Base-by-base conservation (phyloP, 2,113 vertebrate genomes). In the Harpagus bidentatus region DNA sequence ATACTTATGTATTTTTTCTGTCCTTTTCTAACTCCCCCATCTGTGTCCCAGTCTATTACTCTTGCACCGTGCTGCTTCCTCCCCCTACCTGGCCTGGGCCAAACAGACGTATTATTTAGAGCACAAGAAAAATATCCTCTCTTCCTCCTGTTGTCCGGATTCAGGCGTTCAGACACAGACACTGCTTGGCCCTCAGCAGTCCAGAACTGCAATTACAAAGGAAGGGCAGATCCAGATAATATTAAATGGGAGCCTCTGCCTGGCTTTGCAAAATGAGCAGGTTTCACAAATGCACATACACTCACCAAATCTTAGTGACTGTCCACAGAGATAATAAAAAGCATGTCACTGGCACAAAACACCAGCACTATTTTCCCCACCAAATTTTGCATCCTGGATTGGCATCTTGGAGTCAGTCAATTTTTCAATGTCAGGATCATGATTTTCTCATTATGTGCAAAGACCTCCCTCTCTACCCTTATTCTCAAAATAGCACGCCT, bases 1-100 rank as follows among this genome's bases (percentile, higher is more conserved):
- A 53, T 5, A 45, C 0, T 0, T 16, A 26, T 2, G 0, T 10
- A 2, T 17, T 29, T 76, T 45, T 72, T 38, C 61, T 85, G 52
- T 56, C 36, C 62, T 53, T 80, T 53, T 26, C 36, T n/a, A 58
- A 53, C 59, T 63, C 52, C 18, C 20, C 71, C 17, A 3, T 17
- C 50, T 38, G 22, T 0, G 0, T 56, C 50, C 58, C 58, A 70
- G 21, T 2, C 52, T 13, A 7, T 61, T 9, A 18, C 17, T 28
- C 61, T 14, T 8, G 42, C 61, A 12, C 43, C 1, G 1, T 4
- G 43, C 52, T 59, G 52, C 56, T 42, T 74, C 42, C 82, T 88
- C 18, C 52, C 74, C 19, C 13, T 29, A 14, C 58, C 56, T 13
- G 36, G 50, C 36, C 69, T 6, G 74, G 32, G 22, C 58, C 3